Evolutionary conservation across 37 sponge, comb jelly and placozoan genomes (phyloP).

Genomic region (Oscarella lobularis): DNA sequence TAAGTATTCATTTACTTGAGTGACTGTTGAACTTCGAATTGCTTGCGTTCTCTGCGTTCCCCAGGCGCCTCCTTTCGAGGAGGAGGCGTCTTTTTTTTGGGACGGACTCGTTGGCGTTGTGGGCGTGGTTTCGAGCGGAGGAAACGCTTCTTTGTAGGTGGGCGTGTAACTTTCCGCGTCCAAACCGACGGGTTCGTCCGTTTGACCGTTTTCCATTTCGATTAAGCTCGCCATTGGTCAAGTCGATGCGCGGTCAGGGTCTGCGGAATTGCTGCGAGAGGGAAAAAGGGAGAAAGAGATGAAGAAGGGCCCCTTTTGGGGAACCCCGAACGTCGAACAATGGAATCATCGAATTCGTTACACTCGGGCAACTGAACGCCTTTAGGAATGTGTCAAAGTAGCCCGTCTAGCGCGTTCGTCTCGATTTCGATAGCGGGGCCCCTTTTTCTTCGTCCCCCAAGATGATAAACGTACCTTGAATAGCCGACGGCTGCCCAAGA

Average conservation of each 20-base stretch:
- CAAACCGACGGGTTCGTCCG: not conserved
- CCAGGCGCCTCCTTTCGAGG: not conserved
- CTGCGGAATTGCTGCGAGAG: not conserved
- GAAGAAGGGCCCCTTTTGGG: not conserved
- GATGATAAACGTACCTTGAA: too few species aligned
- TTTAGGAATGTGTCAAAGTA: too few species aligned
- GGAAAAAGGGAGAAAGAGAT: not conserved
- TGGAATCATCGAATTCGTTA: too few species aligned
- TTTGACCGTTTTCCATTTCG: not conserved
- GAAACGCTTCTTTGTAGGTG: constrained; percentile 80
- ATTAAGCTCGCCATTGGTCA: not conserved
- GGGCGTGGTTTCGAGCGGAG: constrained; percentile 40
- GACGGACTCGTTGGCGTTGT: not conserved
- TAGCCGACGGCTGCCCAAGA: too few species aligned
- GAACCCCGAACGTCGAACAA: not conserved
- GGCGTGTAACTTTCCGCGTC: constrained; percentile 6
- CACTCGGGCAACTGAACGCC: too few species aligned
- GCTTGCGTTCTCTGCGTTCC: constrained; percentile 18
- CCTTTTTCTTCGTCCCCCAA: too few species aligned
- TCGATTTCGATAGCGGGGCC: too few species aligned
- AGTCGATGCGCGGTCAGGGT: not conserved
- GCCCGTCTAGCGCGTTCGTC: too few species aligned
- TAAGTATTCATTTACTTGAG: constrained; percentile 34
- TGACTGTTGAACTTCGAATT: constrained; percentile 46
- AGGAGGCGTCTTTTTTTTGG: not conserved